Conservation (phyloP, 2,888 invertebrate genomes). For the Pyrgus malvae region DNA sequence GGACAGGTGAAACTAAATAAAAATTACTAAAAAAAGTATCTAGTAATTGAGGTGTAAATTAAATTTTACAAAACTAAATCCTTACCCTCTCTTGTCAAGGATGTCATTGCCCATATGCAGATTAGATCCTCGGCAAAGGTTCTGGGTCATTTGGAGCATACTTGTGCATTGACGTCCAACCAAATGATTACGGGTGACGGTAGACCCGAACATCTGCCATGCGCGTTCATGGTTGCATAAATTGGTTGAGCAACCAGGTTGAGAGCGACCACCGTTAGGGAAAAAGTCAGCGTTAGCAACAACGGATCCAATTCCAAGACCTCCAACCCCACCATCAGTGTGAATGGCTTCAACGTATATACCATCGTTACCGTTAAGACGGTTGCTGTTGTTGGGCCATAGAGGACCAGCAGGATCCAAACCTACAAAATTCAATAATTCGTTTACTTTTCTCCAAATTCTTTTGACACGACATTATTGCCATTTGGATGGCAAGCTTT, state of each 20-base stretch:
- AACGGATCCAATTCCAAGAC: not conserved
- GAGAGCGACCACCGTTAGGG: not conserved
- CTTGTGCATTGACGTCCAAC: not conserved
- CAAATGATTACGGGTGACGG: not conserved
- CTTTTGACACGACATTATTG: no score
- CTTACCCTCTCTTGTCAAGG: not conserved
- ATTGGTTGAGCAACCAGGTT: not conserved
- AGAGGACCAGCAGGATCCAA: not conserved
- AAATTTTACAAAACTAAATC: not conserved
- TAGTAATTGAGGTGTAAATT: no score
- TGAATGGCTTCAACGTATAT: not conserved
- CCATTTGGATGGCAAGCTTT: no score
- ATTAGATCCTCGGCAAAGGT: not conserved
- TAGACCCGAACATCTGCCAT: not conserved
- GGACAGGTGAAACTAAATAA: no score
- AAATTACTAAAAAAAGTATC: no score
- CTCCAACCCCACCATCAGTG: not conserved
- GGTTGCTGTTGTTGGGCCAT: not conserved
- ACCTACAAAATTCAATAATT: no score
- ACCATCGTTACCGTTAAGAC: not conserved
- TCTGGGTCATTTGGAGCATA: not conserved
- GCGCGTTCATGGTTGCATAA: not conserved
- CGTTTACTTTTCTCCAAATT: no score
- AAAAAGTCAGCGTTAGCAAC: not conserved
- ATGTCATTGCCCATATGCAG: not conserved